Evolutionary conservation across 2,113 vertebrate species (phyloP).

Genomic region (Misgurnus mizolepis): DNA sequence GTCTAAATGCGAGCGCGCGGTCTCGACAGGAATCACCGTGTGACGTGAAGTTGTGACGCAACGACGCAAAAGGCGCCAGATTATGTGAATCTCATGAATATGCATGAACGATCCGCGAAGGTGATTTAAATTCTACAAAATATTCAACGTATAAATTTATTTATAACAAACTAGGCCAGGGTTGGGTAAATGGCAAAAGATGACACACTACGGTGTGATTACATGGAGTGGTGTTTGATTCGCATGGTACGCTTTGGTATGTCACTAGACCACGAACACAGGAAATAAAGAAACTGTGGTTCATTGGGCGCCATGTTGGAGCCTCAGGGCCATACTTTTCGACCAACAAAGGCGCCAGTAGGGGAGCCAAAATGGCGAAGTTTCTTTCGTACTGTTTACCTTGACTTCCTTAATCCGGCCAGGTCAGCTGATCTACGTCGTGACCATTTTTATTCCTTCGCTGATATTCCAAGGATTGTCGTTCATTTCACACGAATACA

Average conservation of each 20-base stretch:
- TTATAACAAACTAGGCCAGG: background rate
- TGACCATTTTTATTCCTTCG: constrained; percentile 20
- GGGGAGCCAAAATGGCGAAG: constrained; percentile 13
- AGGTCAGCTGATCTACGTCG: constrained; percentile 43
- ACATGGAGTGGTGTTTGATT: background rate
- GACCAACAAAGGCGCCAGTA: background rate
- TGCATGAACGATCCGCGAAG: background rate
- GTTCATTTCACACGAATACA: constrained; percentile 17
- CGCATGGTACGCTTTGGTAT: background rate
- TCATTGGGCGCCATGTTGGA: constrained; percentile 21
- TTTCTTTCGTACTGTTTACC: background rate
- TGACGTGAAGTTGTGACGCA: constrained; percentile 32
- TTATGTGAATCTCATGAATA: background rate
- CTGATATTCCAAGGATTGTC: constrained; percentile 22
- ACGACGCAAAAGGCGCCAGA: constrained; percentile 17
- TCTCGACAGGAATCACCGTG: constrained; percentile 25
- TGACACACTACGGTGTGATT: background rate
- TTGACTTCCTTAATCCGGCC: constrained; percentile 24
- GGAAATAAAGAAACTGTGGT: constrained; percentile 20
- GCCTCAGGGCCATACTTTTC: background rate
- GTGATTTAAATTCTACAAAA: background rate
- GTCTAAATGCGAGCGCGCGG: constrained; percentile 1
- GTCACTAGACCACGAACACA: background rate
- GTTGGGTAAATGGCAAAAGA: background rate
- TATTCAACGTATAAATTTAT: background rate